phyloP scores from a whole-genome alignment of 2,797 vertebrate genomes.

The Decapterus maruadsi region DNA sequence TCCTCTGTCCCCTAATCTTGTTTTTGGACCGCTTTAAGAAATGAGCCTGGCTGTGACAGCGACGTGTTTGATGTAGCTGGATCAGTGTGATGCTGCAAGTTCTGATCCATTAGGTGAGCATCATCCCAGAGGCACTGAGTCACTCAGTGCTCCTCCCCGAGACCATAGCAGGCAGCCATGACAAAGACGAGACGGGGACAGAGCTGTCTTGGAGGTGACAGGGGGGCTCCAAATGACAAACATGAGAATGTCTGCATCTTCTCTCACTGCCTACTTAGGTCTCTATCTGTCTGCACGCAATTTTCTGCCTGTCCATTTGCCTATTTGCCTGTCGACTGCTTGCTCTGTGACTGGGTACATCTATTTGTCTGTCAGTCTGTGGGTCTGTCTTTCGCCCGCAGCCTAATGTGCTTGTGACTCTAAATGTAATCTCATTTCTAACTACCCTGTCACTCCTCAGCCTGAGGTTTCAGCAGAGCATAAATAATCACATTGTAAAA shows the following conservation, averaged over 20 bases:
- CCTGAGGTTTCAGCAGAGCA: conserved; percentile 53
- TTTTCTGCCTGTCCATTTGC: conserved; percentile 49
- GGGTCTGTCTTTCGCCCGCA: conserved; percentile 36
- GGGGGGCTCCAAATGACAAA: conserved; percentile 62
- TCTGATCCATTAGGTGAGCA: conserved; percentile 70
- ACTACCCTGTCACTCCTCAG: conserved; percentile 34
- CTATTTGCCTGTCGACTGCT: conserved; percentile 32
- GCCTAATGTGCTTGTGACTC: conserved; percentile 42
- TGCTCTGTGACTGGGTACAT: conserved; percentile 28
- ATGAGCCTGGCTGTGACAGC: conserved; percentile 38
- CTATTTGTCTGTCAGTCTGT: conserved; percentile 18
- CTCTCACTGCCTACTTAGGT: conserved; percentile 45
- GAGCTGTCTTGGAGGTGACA: conserved; percentile 50
- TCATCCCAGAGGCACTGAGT: conserved; percentile 72
- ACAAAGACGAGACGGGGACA: conserved; percentile 48
- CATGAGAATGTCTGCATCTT: conserved; percentile 49
- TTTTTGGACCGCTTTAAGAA: conserved; percentile 47
- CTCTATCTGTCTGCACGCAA: conserved; percentile 41
- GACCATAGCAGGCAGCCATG: conserved; percentile 43
- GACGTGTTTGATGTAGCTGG: conserved; percentile 47
- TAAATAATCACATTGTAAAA: conserved; percentile 62
- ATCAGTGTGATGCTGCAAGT: conserved; percentile 65
- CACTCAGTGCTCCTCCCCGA: conserved; percentile 51
- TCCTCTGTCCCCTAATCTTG: conserved; percentile 27
- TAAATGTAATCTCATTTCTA: conserved; percentile 53